Evolutionary conservation across 2,888 invertebrate genomes (phyloP).

Genomic region (Dastarcus helophoroides): DNA sequence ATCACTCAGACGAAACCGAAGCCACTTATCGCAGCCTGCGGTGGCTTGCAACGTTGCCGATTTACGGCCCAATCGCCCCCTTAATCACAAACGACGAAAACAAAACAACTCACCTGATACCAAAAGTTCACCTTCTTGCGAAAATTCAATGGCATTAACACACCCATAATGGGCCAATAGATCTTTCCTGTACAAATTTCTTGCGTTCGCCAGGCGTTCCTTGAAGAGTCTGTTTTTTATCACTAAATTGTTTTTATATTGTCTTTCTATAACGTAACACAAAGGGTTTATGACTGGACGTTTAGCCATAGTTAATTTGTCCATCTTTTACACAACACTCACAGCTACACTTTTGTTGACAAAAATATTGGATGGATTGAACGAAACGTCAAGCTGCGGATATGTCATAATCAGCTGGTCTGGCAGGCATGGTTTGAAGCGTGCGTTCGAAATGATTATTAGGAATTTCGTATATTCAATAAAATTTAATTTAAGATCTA

Average conservation of each 20-base stretch:
- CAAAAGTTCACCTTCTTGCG: slow-evolving; percentile 72
- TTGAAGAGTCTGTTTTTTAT: slow-evolving; percentile 49
- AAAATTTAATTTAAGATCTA: too few relatives aligned
- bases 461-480: too few relatives aligned
- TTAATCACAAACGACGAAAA: neutral
- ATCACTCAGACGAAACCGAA: too few relatives aligned
- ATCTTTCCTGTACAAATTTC: slow-evolving; percentile 72
- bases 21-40: too few relatives aligned
- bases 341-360: slow-evolving; percentile 19
- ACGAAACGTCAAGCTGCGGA: slow-evolving; percentile 24
- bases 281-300: slow-evolving; percentile 45
- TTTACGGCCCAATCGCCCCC: too few relatives aligned
- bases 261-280: slow-evolving; percentile 48
- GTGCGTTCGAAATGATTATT: too few relatives aligned
- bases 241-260: slow-evolving; percentile 46
- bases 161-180: slow-evolving; percentile 87
- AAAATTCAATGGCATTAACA: slow-evolving; percentile 94
- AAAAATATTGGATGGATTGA: slow-evolving; percentile 17
- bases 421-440: too few relatives aligned
- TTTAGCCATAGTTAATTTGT: slow-evolving; percentile 33
- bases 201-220: slow-evolving; percentile 52
- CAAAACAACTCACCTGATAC: slow-evolving; percentile 61
- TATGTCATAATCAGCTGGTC: slow-evolving; percentile 34
- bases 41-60: too few relatives aligned
- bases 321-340: slow-evolving; percentile 8